Percentiles rank a stretch among this genome's conserved stretches.
Evolutionary conservation across 1,140 invertebrate species (phyloP).

Genomic region (Laodelphax striatellus): DNA sequence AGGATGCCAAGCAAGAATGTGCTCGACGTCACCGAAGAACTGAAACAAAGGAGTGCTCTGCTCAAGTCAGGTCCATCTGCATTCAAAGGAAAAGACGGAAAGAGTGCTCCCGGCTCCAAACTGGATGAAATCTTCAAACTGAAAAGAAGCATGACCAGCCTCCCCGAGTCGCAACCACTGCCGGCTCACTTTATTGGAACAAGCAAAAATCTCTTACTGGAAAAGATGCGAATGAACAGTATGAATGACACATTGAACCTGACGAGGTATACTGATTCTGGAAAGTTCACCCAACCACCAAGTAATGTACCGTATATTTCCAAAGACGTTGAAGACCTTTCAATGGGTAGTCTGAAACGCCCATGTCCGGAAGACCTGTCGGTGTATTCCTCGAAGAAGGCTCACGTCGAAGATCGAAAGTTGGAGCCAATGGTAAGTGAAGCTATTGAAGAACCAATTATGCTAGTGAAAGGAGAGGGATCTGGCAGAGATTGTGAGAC

Average conservation of each 20-base stretch:
- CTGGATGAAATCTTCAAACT: constrained; percentile 19
- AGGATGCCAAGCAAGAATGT: constrained; percentile 27
- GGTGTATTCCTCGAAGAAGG: not conserved
- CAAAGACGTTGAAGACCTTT: constrained; percentile 1
- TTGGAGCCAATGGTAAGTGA: constrained; percentile 57
- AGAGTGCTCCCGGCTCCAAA: constrained; percentile 18
- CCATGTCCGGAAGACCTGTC: constrained; percentile 2
- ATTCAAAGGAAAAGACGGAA: constrained; percentile 4
- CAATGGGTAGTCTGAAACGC: not conserved
- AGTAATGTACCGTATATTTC: no score
- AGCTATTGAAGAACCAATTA: constrained; percentile 56
- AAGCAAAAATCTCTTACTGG: constrained; percentile 6
- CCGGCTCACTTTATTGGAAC: constrained; percentile 1
- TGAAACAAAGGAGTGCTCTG: constrained; percentile 4
- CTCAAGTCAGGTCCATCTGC: not conserved
- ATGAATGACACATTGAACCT: not conserved
- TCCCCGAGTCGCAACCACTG: constrained; percentile 8
- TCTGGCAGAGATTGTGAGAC: constrained; percentile 55
- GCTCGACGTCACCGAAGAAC: constrained; percentile 39
- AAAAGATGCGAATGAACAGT: not conserved
- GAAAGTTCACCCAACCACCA: not conserved
- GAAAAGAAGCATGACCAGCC: constrained; percentile 13
- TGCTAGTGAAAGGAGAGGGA: constrained; percentile 59
- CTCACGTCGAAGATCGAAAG: constrained; percentile 40
- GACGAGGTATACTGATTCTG: not conserved